Conservation (phyloP, 2,113 vertebrate genomes). For the Calyptomena viridis region DNA sequence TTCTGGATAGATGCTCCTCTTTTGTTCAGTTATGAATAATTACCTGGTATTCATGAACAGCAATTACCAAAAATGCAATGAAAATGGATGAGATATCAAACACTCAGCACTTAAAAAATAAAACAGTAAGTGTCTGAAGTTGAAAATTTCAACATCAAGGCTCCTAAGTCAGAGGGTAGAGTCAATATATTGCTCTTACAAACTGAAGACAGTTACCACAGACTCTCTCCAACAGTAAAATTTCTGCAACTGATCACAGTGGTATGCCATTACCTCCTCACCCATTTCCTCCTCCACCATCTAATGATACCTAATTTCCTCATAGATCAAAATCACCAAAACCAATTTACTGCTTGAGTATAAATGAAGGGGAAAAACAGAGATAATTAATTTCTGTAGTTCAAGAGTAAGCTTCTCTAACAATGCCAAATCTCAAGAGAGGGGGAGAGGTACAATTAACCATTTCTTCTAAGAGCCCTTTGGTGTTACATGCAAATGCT, state of each 20-base stretch:
- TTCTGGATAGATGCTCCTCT: background rate
- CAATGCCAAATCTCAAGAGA: background rate
- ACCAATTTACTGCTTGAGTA: background rate
- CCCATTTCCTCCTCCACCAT: conserved; percentile 14
- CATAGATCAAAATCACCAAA: conserved; percentile 41
- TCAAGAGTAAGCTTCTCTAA: background rate
- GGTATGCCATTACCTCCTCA: conserved; percentile 6
- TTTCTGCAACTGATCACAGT: conserved; percentile 36
- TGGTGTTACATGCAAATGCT: background rate
- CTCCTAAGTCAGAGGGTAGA: background rate
- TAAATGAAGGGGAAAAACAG: background rate
- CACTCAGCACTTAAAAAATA: background rate
- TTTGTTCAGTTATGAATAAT: background rate
- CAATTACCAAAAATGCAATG: background rate
- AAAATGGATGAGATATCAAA: background rate
- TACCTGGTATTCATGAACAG: background rate
- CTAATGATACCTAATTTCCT: conserved; percentile 45
- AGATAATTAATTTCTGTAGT: background rate
- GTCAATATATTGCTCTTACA: background rate
- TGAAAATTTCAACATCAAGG: background rate
- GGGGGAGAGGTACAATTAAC: background rate
- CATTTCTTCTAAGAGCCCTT: background rate
- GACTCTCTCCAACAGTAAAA: background rate
- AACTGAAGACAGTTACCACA: background rate
- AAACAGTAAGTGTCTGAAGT: background rate